Evolutionary conservation across 2,888 invertebrate species (phyloP), one percentile per base, ranked within the genome.

Genomic region (Machimus rusticus): DNA sequence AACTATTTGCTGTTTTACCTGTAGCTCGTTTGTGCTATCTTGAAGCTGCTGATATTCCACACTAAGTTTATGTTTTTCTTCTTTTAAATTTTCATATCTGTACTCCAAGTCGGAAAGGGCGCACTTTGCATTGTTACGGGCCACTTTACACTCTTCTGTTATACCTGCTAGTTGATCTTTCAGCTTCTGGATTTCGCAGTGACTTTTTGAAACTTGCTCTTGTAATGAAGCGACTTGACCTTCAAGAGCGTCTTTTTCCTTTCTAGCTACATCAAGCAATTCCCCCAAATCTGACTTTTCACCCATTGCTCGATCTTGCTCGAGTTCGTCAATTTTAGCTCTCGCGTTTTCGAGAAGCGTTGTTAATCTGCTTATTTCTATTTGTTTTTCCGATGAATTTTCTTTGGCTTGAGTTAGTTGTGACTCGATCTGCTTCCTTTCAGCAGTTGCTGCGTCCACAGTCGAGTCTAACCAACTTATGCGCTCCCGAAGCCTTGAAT

Each of bases 61-160:
- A 89, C 95, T 94, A 82, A 97, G 92, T 31, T 95, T 95, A 0
- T 94, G 92, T 90, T 96, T 96, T 90, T 98, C 98, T 66, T 95
- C 94, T 19, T 95, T 95, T 89, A 96, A 91, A 90, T 96, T 96
- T 89, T 96, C 96, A 84, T 96, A 93, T 89, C 96, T 96, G 92
- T 96, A 97, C 91, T 98, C 97, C 90, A 98, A 93, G 91, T 97
- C 97, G 1, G 96, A 95, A 89, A 97, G 95, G 8, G 96, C 96
- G 31, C 96, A 96, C 92, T 97, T 97, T n/a, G 97, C 97, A 91
- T 96, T 97, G 91, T 97, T 98, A 89, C 97, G 95, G 0, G 96
- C 95, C 74, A 96, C 96, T 93, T 95, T 96, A 89, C 94, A 94
- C 91, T 96, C 96, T 90, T 96, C 96, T 88, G 95, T 95, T 43